Percentiles rank a stretch among this genome's conserved stretches.
These are phyloP conservation scores for Ips typographus DNA, from an alignment of 1,140 invertebrate genomes.

Conservation along the genomic window DNA sequence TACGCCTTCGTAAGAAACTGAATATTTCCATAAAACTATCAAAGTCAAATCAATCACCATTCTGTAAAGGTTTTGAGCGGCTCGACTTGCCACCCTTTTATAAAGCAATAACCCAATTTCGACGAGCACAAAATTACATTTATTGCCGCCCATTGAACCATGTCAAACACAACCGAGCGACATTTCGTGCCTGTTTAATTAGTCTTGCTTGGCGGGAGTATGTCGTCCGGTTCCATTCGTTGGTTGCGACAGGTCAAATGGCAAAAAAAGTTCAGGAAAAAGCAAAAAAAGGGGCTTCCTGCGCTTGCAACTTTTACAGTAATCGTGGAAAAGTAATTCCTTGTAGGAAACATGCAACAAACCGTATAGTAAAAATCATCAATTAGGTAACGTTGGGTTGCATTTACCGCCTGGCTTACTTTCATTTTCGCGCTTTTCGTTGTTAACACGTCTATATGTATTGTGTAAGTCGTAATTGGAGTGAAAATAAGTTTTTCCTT, in stretches of 20 bases:
- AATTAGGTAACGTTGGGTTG: constrained; percentile 6
- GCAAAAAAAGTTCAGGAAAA: neutral
- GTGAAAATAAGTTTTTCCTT: no score
- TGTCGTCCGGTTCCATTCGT: neutral
- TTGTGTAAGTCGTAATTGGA: neutral
- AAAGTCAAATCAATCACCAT: no score
- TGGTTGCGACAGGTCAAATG: neutral
- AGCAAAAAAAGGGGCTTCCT: neutral
- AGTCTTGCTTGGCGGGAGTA: neutral
- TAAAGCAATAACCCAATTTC: no score
- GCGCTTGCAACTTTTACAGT: neutral
- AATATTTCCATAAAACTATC: no score
- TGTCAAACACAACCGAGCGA: neutral
- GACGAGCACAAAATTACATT: neutral
- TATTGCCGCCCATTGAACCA: neutral
- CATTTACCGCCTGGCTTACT: constrained; percentile 12
- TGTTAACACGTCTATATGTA: neutral
- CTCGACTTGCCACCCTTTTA: no score
- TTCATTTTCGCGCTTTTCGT: constrained; percentile 2
- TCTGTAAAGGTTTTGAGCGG: no score
- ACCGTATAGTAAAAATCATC: constrained; percentile 8
- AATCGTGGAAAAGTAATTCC: constrained; percentile 1
- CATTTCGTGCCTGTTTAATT: neutral
- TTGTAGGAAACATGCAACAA: neutral
- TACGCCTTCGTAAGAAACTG: no score